Conservation (phyloP, 2,113 vertebrate species). For the Emydocephalus ijimae region DNA sequence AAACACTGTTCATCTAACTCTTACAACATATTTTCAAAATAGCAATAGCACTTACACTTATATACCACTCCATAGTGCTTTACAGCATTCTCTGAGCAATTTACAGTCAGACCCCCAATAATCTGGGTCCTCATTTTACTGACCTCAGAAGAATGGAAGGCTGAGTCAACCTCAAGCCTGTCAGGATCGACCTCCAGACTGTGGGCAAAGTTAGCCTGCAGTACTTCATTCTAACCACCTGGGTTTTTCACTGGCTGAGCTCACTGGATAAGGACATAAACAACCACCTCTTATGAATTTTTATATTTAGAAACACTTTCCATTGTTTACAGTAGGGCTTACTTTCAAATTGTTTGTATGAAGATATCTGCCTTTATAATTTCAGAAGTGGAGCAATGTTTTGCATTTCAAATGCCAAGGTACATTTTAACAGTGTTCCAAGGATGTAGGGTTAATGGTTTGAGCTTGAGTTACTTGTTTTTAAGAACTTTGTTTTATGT, state of each 20-base stretch:
- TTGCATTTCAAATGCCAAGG: neutral
- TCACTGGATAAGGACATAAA: neutral
- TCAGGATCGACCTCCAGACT: neutral
- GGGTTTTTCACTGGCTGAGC: neutral
- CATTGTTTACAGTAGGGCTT: neutral
- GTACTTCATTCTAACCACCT: neutral
- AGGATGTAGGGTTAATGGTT: neutral
- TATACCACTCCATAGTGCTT: neutral
- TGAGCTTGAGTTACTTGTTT: neutral
- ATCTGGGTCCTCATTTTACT: neutral
- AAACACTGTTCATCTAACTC: neutral
- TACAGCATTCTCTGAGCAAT: neutral
- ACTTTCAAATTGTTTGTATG: neutral
- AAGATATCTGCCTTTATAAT: neutral
- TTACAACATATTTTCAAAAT: neutral
- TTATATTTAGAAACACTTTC: neutral
- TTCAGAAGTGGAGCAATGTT: neutral
- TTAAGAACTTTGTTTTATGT: neutral
- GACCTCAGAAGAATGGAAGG: neutral
- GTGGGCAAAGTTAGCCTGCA: neutral
- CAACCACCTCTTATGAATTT: neutral
- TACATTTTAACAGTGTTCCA: neutral
- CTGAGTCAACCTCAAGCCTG: neutral
- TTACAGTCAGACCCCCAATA: neutral
- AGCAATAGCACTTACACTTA: neutral